Conservation (phyloP, 2,113 vertebrate species). For the Oryzias woworae region DNA sequence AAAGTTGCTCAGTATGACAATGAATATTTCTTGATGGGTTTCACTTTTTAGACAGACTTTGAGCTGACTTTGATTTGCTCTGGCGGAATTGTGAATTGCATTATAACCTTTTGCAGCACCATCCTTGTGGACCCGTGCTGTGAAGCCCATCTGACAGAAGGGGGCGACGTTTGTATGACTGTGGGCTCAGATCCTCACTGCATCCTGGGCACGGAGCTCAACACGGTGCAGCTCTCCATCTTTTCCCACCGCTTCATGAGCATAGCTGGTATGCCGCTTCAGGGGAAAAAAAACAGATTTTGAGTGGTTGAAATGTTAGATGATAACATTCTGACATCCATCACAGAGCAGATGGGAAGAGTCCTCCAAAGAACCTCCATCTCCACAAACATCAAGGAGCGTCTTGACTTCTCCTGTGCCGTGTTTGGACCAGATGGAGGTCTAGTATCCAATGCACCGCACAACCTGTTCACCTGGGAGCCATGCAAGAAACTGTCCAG, state of each 20-base stretch:
- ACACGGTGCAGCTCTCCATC: slow-evolving; percentile 90
- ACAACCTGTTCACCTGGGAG: slow-evolving; percentile 93
- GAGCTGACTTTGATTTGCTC: background rate
- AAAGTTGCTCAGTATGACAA: no score
- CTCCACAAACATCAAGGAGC: slow-evolving; percentile 97
- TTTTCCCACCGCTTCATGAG: slow-evolving; percentile 98
- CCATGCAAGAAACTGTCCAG: slow-evolving; percentile 96
- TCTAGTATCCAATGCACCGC: slow-evolving; percentile 91
- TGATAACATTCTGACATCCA: background rate
- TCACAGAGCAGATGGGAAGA: slow-evolving; percentile 93
- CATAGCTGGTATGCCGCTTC: slow-evolving; percentile 80
- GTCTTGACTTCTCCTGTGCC: slow-evolving; percentile 94
- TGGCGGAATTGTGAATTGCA: no score
- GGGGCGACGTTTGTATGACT: slow-evolving; percentile 80
- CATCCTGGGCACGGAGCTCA: slow-evolving; percentile 76
- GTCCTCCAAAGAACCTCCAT: slow-evolving; percentile 92
- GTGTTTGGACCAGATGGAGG: slow-evolving; percentile 92
- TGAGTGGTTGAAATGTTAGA: background rate
- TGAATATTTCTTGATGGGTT: no score
- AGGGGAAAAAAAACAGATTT: background rate
- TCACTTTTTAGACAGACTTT: no score
- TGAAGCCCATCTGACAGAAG: slow-evolving; percentile 79
- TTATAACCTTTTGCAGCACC: slow-evolving; percentile 74
- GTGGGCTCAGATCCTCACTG: slow-evolving; percentile 74
- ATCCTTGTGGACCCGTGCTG: slow-evolving; percentile 90